Conservation (phyloP, 2,113 vertebrate genomes). For the Myocastor coypus region DNA sequence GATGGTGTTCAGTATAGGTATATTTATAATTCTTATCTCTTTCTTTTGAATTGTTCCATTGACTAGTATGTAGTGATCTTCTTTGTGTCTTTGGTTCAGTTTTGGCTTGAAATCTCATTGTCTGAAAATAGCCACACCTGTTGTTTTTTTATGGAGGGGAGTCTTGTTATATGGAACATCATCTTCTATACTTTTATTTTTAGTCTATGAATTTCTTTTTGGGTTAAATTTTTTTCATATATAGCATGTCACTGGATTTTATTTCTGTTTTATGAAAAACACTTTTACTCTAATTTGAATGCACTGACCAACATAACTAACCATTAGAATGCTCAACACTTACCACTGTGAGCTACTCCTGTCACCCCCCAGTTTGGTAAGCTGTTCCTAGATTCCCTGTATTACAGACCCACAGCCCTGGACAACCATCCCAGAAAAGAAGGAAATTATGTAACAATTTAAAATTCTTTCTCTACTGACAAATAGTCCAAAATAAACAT, state of each 20-base stretch:
- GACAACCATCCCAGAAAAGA: slow-evolving; percentile 19
- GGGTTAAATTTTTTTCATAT: neutral
- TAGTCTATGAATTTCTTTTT: too few relatives aligned
- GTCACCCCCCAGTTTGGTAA: neutral
- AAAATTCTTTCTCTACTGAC: slow-evolving; percentile 49
- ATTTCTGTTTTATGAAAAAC: slow-evolving; percentile 7
- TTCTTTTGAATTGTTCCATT: too few relatives aligned
- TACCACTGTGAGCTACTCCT: neutral
- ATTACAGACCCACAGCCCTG: neutral
- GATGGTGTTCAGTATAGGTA: too few relatives aligned
- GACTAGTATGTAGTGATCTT: neutral
- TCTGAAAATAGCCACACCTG: neutral
- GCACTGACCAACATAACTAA: slow-evolving; percentile 9
- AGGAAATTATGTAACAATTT: neutral
- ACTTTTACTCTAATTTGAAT: slow-evolving; percentile 27
- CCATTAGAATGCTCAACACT: neutral
- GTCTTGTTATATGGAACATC: neutral
- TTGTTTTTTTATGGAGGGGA: too few relatives aligned
- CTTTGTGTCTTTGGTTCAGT: neutral
- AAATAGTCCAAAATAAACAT: neutral
- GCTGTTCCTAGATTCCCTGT: neutral
- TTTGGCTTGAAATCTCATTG: neutral
- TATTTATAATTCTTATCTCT: too few relatives aligned
- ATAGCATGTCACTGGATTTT: neutral
- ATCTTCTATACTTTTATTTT: neutral